Percentiles rank a stretch among this genome's conserved stretches.
Evolutionary conservation across 1,140 invertebrate genomes (phyloP).

Genomic region (Drosophila prosaltans): DNA sequence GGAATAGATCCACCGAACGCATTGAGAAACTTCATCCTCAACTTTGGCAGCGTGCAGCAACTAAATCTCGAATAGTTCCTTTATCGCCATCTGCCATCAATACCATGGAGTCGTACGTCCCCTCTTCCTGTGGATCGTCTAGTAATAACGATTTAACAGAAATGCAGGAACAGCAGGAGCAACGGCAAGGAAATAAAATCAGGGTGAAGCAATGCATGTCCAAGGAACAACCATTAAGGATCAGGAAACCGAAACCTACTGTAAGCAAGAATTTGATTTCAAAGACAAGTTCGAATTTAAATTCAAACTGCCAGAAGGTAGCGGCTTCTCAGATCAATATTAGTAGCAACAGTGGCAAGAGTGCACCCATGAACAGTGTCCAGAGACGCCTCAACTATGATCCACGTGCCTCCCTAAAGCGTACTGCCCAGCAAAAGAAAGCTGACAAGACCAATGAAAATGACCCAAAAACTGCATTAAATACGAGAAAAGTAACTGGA

Average conservation of each 20-base stretch:
- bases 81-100: not conserved
- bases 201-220: not conserved
- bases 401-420: constrained; percentile 41
- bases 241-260: not conserved
- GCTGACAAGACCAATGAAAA: not conserved
- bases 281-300: not conserved
- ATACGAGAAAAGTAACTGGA: too few relatives aligned
- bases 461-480: not conserved
- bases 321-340: constrained; percentile 3
- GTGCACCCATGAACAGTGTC: constrained; percentile 21
- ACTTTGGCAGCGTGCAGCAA: constrained; percentile 23
- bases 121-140: not conserved
- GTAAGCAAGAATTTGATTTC: not conserved
- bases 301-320: constrained; percentile 1
- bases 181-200: not conserved
- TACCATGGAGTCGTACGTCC: not conserved
- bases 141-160: not conserved
- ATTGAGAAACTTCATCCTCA: constrained; percentile 18
- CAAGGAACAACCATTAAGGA: not conserved
- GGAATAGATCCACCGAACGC: not conserved
- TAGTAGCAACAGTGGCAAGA: not conserved
- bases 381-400: constrained; percentile 49
- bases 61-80: not conserved
- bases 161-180: not conserved
- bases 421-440: constrained; percentile 13